A percentile compares a stretch with the other conserved stretches of the same genome.
These are phyloP conservation scores for Engraulis encrasicolus DNA, from an alignment of 2,113 vertebrate species.

Conservation along the genomic window DNA sequence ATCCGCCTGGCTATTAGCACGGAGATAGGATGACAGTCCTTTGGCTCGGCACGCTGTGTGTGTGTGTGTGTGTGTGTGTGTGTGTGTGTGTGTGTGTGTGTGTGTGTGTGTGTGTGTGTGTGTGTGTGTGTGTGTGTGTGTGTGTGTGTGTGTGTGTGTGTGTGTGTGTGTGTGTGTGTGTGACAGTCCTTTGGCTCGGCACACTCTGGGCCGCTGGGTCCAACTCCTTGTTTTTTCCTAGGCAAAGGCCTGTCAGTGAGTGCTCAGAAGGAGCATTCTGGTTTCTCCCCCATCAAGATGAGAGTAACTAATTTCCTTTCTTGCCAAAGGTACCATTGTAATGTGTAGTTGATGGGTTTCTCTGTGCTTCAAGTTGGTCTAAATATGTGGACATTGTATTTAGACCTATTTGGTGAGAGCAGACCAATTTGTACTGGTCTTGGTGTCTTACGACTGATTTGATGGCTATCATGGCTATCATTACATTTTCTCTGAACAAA, in stretches of 20 bases:
- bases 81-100: too few species aligned
- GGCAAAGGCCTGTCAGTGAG: not conserved
- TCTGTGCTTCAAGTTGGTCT: not conserved
- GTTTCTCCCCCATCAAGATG: not conserved
- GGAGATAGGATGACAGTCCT: not conserved
- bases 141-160: too few species aligned
- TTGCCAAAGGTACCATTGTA: not conserved
- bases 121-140: too few species aligned
- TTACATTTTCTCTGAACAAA: not conserved
- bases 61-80: too few species aligned
- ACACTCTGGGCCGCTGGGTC: not conserved
- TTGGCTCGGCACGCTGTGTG: not conserved
- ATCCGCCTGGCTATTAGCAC: not conserved
- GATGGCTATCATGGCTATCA: not conserved
- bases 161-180: too few species aligned
- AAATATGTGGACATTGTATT: not conserved
- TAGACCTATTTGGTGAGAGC: not conserved
- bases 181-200: too few species aligned
- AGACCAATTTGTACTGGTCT: not conserved
- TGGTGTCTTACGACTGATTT: not conserved
- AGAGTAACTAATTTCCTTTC: not conserved
- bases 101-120: too few species aligned
- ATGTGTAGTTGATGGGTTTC: not conserved
- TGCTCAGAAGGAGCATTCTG: not conserved
- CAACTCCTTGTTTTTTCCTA: slow-evolving; percentile 11